Evolutionary conservation across 2,113 vertebrate genomes (phyloP), one percentile per base, ranked within the genome.

Genomic region (Cisticola juncidis): DNA sequence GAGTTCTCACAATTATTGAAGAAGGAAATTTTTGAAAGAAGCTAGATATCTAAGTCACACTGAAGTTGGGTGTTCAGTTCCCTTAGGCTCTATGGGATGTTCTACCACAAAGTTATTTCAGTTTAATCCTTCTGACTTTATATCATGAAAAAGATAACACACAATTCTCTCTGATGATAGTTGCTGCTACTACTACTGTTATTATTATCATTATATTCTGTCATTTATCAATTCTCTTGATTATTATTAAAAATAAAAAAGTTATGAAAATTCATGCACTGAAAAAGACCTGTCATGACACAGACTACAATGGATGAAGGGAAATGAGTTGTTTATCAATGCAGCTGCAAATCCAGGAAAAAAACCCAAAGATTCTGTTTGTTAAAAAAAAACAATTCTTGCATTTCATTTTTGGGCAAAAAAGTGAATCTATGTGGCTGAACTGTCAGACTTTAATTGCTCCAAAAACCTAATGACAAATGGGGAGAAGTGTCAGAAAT

Each of bases 361-460:
- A 45, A 58, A 58, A 0, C 3, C 5, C 50, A 95, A 88, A 81
- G 12, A 73, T 73, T 90, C 11, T 61, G 12, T 44, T 71, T 84
- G 33, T 58, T 84, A 44, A 95, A 97, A 89, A 44, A 88, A 88
- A 47, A 5, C 26, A 94, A 79, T 70, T 19, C 16, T 51, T 47
- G 25, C 28, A 42, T 80, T 81, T 95, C 8, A 54, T 58, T 93
- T 96, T 66, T 72, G 44, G 96, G 36, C 26, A 64, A 61, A 91
- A 38, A 87, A 87, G 57, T n/a, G 61, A 62, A 84, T 38, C 22
- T 64, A 9, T 79, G 38, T 60, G 69, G 66, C 62, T 95, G 58
- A 93, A 69, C 66, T 88, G 66, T 60, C 57, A 92, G 60, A 48
- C 24, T 85, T 87, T 90, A 95, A 95, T 93, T 97, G 91, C 66